Base-by-base conservation (phyloP, 2,113 vertebrate species). In the Eclectus roratus region DNA sequence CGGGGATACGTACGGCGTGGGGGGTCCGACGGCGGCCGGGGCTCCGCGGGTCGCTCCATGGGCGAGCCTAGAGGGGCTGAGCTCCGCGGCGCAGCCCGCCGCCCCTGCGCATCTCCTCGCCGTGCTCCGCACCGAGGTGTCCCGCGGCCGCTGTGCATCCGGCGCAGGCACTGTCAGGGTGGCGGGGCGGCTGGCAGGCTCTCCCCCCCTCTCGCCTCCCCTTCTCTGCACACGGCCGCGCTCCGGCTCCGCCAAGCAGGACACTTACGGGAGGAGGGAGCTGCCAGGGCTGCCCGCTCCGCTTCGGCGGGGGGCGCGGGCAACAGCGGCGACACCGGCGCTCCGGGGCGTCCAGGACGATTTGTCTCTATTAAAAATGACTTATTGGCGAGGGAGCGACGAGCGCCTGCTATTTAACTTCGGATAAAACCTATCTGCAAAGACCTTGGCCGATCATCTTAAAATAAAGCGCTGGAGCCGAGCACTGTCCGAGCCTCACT, bases 401-500 rank as follows among this genome's bases (percentile, higher is more conserved):
- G 72, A 87, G 89, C 63, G 81, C 49, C 83, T 64, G 91, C 91
- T 80, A 82, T 92, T 93, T 76, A 92, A 96, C 93, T 97, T 95
- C 87, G 53, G 94, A 93, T 86, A 68, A 66, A 93, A 92, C 91
- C 93, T 94, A 73, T 89, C 94, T 86, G 97, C 93, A 70, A 91
- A 92, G 96, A 87, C 97, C 95, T 92, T 64, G 95, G 92, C 88
- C 68, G 92, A 94, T 82, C 95, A 88, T 95, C 95, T 83, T 76
- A 87, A 94, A 94, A 95, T 93, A 93, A 91, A 88, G 93, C 65
- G 47, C 46, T 25, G 66, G 82, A 93, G 94, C 79, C 79, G 63
- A 93, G 91, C 74, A 64, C 93, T 88, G 96, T 93, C 96, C 94
- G 96, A 92, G 94, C 91, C 90, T 94, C 96, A 76, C 91, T 96